These are phyloP conservation scores for Sebastes fasciatus DNA, from an alignment of 2,113 vertebrate species.

Conservation along the genomic window DNA sequence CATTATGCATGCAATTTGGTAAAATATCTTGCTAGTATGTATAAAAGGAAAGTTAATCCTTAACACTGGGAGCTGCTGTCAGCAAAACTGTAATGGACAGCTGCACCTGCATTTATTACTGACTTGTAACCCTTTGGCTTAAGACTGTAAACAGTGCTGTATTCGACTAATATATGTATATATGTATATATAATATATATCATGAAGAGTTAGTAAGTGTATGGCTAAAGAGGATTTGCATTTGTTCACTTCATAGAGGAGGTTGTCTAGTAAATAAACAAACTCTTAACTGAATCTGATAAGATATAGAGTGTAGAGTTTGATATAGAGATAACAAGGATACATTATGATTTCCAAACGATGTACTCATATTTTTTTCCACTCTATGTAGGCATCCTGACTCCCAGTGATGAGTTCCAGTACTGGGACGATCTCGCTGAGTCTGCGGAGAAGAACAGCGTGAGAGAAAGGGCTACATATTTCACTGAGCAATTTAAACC, in stretches of 20 bases:
- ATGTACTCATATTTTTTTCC: neutral
- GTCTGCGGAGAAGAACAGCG: constrained; percentile 85
- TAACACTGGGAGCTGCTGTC: neutral
- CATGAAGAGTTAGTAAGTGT: neutral
- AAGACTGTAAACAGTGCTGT: neutral
- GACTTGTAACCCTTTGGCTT: neutral
- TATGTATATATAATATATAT: neutral
- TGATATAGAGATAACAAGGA: neutral
- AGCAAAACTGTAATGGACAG: neutral
- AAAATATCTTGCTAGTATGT: neutral
- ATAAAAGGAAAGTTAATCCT: neutral
- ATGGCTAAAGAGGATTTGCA: neutral
- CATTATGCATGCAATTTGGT: neutral
- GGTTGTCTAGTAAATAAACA: neutral
- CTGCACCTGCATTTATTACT: too few species aligned
- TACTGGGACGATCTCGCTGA: constrained; percentile 91
- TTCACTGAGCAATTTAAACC: constrained; percentile 91
- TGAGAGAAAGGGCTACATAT: constrained; percentile 88
- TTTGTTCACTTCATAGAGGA: neutral
- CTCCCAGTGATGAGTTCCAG: constrained; percentile 94
- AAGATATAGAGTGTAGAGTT: too few species aligned
- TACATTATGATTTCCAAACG: neutral
- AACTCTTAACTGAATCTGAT: neutral
- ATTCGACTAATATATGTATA: neutral
- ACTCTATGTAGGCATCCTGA: constrained; percentile 87